Conservation (phyloP, 2,113 vertebrate genomes). For the Gavialis gangeticus region DNA sequence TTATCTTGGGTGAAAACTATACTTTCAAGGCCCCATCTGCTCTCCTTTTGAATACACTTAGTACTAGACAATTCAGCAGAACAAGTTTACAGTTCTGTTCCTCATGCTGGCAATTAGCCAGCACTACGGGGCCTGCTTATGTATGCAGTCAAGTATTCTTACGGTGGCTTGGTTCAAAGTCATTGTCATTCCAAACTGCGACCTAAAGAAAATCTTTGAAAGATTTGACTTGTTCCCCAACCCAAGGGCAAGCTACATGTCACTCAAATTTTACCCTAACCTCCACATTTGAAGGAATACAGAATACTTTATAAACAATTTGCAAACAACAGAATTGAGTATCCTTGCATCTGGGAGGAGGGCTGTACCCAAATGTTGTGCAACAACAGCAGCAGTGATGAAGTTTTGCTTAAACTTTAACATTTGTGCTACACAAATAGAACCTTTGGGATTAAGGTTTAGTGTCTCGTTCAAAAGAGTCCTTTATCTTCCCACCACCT, state of each 20-base stretch:
- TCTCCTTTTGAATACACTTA: not conserved
- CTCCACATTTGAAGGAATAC: not conserved
- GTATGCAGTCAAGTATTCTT: not conserved
- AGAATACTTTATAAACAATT: not conserved
- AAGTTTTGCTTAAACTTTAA: not conserved
- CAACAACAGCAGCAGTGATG: not conserved
- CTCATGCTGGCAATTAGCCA: not conserved
- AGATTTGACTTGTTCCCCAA: not conserved
- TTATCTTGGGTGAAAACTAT: not conserved
- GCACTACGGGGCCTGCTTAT: accelerated
- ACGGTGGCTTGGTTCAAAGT: not conserved
- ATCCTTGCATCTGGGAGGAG: not conserved
- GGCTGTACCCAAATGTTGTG: not conserved
- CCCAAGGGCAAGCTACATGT: not conserved
- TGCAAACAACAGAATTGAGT: not conserved
- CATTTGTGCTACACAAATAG: not conserved
- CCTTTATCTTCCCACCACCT: not conserved
- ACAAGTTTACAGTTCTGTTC: not conserved
- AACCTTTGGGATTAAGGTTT: not conserved
- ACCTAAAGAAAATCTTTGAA: not conserved
- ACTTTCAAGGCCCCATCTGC: not conserved
- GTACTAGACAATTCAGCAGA: not conserved
- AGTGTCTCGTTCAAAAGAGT: not conserved
- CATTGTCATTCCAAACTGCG: not conserved
- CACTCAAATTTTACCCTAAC: not conserved